Conservation (phyloP, 2,797 vertebrate species). For the Artibeus jamaicensis region DNA sequence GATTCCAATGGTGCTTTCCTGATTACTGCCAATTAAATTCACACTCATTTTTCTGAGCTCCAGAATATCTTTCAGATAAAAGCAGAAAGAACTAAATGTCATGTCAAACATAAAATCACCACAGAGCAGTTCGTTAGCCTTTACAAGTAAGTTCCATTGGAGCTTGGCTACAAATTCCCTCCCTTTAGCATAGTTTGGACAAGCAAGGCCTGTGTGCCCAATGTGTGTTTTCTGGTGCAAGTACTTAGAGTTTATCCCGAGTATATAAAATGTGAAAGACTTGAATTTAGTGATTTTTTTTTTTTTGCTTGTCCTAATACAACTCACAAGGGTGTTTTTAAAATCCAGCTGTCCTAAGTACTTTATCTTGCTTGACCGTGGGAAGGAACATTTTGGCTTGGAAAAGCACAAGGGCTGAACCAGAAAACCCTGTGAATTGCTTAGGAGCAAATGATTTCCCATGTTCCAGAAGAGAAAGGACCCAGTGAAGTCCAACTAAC, state of each 20-base stretch:
- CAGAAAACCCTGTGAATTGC: slow-evolving; percentile 4
- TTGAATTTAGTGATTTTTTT: not conserved
- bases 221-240: not conserved
- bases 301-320: not conserved
- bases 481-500: not conserved
- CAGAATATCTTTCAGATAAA: not conserved
- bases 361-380: not conserved
- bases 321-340: slow-evolving; percentile 32
- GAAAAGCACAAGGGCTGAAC: not conserved
- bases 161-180: not conserved
- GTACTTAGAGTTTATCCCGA: not conserved
- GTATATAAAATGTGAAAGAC: not conserved
- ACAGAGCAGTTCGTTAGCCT: not conserved
- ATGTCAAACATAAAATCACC: not conserved
- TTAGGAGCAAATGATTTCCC: not conserved
- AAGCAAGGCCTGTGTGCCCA: not conserved
- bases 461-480: not conserved
- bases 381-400: slow-evolving; percentile 23
- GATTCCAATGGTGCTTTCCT: not conserved
- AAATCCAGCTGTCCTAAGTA: slow-evolving; percentile 13
- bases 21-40: not conserved
- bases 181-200: not conserved
- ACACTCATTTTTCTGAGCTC: not conserved
- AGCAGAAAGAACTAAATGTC: not conserved
- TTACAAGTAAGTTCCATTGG: not conserved